Base-by-base conservation (phyloP, 2,797 vertebrate species). In the Takifugu ocellatus region DNA sequence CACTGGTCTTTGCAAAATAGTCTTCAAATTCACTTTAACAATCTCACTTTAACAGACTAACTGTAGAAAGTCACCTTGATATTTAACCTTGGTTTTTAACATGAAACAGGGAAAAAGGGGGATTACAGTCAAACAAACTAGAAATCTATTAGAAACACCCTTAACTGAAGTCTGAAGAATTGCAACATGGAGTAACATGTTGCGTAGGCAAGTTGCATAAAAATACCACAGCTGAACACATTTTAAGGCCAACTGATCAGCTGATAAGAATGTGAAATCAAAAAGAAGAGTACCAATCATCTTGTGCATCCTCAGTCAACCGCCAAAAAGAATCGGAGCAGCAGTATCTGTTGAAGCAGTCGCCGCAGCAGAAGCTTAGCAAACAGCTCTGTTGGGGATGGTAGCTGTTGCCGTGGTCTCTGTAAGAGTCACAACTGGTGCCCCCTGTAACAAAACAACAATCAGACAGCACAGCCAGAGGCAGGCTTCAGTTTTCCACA, bases 281-380 rank as follows among this genome's bases (percentile, higher is more conserved):
- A 17, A 36, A 0, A 43, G 1, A 56, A 49, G 16, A 10, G 27
- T 87, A 89, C 85, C 86, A 86, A 0, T 14, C 0, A 0, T 81
- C 63, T 60, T 91, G 89, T 0, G 1, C 0, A 1, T 72, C 56
- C 9, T 88, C 72, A 2, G 51, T 0, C 0, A 90, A 5, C 1
- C 0, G 1, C 0, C 0, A 0, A 0, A 0, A 0, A 2, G 0
- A 0, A 5, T 5, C 0, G 0, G 0, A 0, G 70, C 91, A 92
- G 79, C 91, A 92, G 15, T 55, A 51, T 83, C 84, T 81, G 0
- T 11, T 0, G 0, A 0, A 0, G 58, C 91, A 92, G 42, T 0
- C 0, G 0, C 91, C 91, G 57, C 91, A 92, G 45, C 91, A 92
- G 62, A 63, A 84, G 10, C 1, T 0, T 0, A 0, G 0, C 0